Conservation (phyloP, 1,140 invertebrate genomes). For the Tetramorium alpestre region DNA sequence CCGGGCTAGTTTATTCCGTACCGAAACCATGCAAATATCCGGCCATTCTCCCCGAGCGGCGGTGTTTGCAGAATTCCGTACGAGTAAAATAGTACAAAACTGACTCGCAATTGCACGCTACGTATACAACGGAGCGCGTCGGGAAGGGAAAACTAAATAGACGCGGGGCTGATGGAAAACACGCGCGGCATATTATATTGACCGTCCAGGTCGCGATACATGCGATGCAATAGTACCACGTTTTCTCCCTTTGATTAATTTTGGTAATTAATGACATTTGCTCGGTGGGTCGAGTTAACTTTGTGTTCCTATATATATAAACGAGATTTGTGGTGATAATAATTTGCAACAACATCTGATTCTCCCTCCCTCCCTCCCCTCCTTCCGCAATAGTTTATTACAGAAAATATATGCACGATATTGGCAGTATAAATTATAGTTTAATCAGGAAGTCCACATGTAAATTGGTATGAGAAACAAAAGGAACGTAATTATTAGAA, state of each 20-base stretch:
- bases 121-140: background rate
- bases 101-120: conserved; percentile 43
- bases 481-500: background rate
- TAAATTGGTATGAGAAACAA: background rate
- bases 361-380: background rate
- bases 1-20: conserved; percentile 41
- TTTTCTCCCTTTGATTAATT: conserved; percentile 56
- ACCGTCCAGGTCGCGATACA: conserved; percentile 3
- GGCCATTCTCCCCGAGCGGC: background rate
- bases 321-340: conserved; percentile 40
- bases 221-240: conserved; percentile 8
- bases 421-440: conserved; percentile 7
- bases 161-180: conserved; percentile 44
- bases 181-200: conserved; percentile 46
- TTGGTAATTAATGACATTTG: conserved; percentile 57
- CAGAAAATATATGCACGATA: conserved; percentile 1
- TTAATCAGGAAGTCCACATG: background rate
- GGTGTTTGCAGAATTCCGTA: conserved; percentile 43
- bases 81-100: conserved; percentile 57
- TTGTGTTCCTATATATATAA: conserved; percentile 15
- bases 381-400: conserved; percentile 22
- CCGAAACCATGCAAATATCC: conserved; percentile 20
- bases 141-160: conserved; percentile 56
- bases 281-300: conserved; percentile 42
- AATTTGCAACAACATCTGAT: conserved; percentile 39